phyloP scores from a whole-genome alignment of 2,113 vertebrate genomes.

The Romanogobio albipinnatus region DNA sequence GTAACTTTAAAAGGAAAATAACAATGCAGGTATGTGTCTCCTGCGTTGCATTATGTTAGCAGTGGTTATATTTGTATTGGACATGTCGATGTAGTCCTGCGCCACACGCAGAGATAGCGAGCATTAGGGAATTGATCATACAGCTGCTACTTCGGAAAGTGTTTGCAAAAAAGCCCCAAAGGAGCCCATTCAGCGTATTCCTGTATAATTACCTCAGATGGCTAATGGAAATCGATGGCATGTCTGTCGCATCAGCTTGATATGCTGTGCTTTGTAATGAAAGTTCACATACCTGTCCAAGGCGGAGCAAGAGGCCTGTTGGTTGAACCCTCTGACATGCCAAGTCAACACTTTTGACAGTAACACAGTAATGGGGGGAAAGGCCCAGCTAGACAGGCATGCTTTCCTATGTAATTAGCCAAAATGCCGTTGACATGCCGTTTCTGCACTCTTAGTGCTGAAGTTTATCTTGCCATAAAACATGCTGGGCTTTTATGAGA shows the following conservation, averaged over 20 bases:
- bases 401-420: slow-evolving; percentile 44
- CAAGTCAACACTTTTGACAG: slow-evolving; percentile 27
- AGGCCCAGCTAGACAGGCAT: not conserved
- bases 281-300: slow-evolving; percentile 61
- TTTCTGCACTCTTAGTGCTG: slow-evolving; percentile 54
- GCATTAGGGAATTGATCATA: slow-evolving; percentile 66
- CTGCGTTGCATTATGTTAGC: slow-evolving; percentile 60
- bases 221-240: slow-evolving; percentile 70
- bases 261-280: slow-evolving; percentile 59
- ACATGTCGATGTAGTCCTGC: not conserved
- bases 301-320: not conserved
- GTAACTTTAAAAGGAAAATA: slow-evolving; percentile 55
- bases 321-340: slow-evolving; percentile 8
- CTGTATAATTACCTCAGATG: slow-evolving; percentile 73
- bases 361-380: not conserved
- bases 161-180: slow-evolving; percentile 52
- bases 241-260: slow-evolving; percentile 58
- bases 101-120: slow-evolving; percentile 53
- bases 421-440: slow-evolving; percentile 24
- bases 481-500: slow-evolving; percentile 18
- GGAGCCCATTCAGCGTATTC: slow-evolving; percentile 68
- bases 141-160: slow-evolving; percentile 62
- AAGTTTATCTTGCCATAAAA: slow-evolving; percentile 9
- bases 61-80: slow-evolving; percentile 54
- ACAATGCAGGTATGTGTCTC: slow-evolving; percentile 57